Conservation (phyloP, 2,113 vertebrate genomes). For the Pedetes capensis region DNA sequence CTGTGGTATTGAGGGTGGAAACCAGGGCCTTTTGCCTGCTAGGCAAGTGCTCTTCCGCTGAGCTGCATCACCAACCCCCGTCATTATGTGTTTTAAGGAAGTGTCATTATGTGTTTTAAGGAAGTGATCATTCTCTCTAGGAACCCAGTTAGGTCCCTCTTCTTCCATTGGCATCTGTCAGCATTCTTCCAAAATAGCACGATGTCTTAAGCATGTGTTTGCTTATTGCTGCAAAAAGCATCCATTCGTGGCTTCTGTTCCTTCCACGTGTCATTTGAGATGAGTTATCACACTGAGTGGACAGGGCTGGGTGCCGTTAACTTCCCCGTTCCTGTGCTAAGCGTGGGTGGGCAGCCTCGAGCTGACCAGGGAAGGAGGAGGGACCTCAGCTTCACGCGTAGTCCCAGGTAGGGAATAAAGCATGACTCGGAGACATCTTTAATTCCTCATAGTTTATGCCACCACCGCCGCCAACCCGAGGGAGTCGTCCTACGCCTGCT, state of each 20-base stretch:
- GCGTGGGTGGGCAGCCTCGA: not conserved
- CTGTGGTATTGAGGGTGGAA: not conserved
- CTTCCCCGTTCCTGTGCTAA: not conserved
- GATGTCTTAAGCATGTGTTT: not conserved
- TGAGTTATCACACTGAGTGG: fast-evolving
- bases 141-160: not conserved
- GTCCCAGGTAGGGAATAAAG: not conserved
- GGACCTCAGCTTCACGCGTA: not conserved
- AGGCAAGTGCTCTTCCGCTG: not conserved
- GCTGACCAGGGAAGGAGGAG: not conserved
- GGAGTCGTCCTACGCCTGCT: slow-evolving; percentile 97
- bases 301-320: no score
- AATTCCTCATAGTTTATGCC: slow-evolving; percentile 88
- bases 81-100: not conserved
- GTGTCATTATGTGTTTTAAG: not conserved
- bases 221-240: not conserved
- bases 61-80: no score
- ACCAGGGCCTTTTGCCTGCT: not conserved
- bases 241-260: not conserved
- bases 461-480: slow-evolving; percentile 93
- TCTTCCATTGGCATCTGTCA: not conserved
- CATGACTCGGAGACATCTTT: not conserved
- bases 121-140: not conserved
- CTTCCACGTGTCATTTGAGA: not conserved
- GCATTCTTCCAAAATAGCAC: not conserved